Evolutionary conservation across 2,113 vertebrate species (phyloP).

Genomic region (Barbus barbus): DNA sequence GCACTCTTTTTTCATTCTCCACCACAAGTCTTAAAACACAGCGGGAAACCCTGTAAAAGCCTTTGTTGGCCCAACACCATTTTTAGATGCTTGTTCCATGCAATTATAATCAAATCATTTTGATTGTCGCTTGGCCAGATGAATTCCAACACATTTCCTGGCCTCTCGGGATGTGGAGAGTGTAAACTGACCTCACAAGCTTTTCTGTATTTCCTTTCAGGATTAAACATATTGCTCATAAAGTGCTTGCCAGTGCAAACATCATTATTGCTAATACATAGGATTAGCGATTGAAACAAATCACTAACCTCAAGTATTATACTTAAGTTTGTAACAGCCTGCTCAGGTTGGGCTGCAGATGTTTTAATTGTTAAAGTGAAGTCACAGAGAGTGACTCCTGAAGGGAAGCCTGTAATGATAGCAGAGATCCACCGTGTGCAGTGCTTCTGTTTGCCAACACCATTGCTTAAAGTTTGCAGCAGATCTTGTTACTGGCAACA

Average conservation of each 20-base stretch:
- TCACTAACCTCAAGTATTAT: neutral
- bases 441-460: neutral
- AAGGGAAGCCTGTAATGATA: neutral
- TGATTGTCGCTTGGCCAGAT: neutral
- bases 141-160: neutral
- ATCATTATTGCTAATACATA: neutral
- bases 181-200: neutral
- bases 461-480: neutral
- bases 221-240: neutral
- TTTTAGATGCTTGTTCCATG: constrained; percentile 18
- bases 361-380: neutral
- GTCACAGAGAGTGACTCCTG: neutral
- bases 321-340: neutral
- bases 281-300: neutral
- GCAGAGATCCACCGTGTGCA: neutral
- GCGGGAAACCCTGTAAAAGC: constrained; percentile 17
- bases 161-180: neutral
- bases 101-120: constrained; percentile 49
- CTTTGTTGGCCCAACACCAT: constrained; percentile 49
- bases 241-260: neutral
- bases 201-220: neutral
- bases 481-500: neutral
- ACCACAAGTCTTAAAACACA: constrained; percentile 22
- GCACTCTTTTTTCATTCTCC: constrained; percentile 5
- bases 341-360: neutral